phyloP scores from a whole-genome alignment of 92 coral and sea anemone genomes.

The Porites cylindrica region DNA sequence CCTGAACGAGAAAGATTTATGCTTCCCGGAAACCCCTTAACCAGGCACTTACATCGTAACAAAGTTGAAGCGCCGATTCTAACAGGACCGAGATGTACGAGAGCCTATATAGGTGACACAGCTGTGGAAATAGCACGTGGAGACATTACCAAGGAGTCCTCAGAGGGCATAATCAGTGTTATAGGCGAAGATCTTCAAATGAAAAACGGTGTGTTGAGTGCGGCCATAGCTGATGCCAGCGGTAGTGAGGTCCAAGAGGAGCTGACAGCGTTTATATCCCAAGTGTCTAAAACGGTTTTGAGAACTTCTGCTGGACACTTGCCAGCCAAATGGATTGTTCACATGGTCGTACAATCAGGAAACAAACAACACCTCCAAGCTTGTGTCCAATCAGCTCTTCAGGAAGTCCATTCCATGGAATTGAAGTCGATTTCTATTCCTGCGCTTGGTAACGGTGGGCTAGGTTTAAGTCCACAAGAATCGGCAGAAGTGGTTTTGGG shows the following conservation, averaged over 20 bases:
- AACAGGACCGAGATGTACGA: background rate
- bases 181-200: constrained; percentile 30
- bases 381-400: constrained; percentile 32
- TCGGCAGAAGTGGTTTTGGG: constrained; percentile 48
- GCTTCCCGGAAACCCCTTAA: background rate
- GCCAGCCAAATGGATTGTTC: constrained; percentile 24
- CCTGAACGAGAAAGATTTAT: background rate
- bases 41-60: background rate
- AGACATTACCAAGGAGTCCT: constrained; percentile 52
- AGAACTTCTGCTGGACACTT: constrained; percentile 49
- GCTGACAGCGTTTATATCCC: constrained; percentile 5
- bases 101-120: constrained; percentile 2
- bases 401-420: constrained; percentile 10
- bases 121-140: constrained; percentile 31
- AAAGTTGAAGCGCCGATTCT: background rate
- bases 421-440: constrained; percentile 40
- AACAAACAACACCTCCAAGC: constrained; percentile 22
- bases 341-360: constrained; percentile 28
- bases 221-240: constrained; percentile 28
- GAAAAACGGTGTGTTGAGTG: constrained; percentile 37
- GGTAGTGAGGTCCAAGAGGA: constrained; percentile 37
- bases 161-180: constrained; percentile 47
- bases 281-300: constrained; percentile 19
- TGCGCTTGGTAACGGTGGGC: constrained; percentile 27
- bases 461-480: constrained; percentile 28